Percentiles rank a stretch among this genome's conserved stretches.
Evolutionary conservation across 2,888 invertebrate species (phyloP).

Genomic region (Orthosia cruda): DNA sequence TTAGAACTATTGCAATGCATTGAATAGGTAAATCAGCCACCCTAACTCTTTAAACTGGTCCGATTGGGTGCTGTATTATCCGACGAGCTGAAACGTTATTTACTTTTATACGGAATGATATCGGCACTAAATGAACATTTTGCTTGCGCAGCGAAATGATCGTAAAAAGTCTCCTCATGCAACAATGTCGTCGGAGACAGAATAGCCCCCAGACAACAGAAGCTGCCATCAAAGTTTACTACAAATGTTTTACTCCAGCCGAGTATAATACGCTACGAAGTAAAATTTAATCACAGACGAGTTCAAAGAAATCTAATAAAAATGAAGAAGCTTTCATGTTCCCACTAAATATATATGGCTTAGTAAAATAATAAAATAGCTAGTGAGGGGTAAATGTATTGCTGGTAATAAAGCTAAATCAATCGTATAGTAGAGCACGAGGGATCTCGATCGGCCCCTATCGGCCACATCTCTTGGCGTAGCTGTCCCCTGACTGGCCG

Average conservation of each 20-base stretch:
- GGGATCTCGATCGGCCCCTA: too few relatives aligned
- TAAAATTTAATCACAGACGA: constrained; percentile 62
- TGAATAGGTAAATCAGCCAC: constrained; percentile 38
- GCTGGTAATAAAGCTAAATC: too few relatives aligned
- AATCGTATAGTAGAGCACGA: too few relatives aligned
- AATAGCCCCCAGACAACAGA: constrained; percentile 67
- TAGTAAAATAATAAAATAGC: constrained; percentile 63
- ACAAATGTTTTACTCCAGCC: constrained; percentile 61
- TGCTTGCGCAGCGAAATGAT: constrained; percentile 72
- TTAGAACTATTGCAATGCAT: constrained; percentile 50
- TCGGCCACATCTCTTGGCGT: too few relatives aligned
- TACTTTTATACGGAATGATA: constrained; percentile 74
- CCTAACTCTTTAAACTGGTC: constrained; percentile 34
- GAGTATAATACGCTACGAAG: constrained; percentile 53
- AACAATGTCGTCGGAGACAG: constrained; percentile 71
- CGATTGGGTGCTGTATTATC: constrained; percentile 55
- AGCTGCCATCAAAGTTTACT: constrained; percentile 64
- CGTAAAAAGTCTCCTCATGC: constrained; percentile 77
- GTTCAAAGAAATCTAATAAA: constrained; percentile 62
- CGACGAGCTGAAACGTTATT: constrained; percentile 73
- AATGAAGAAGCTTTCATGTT: constrained; percentile 59
- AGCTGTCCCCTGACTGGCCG: too few relatives aligned
- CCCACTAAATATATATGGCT: constrained; percentile 56
- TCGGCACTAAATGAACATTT: constrained; percentile 76
- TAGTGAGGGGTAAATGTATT: too few relatives aligned